phyloP scores from a whole-genome alignment of 2,113 vertebrate species.

The Tricholaema leucomelas region DNA sequence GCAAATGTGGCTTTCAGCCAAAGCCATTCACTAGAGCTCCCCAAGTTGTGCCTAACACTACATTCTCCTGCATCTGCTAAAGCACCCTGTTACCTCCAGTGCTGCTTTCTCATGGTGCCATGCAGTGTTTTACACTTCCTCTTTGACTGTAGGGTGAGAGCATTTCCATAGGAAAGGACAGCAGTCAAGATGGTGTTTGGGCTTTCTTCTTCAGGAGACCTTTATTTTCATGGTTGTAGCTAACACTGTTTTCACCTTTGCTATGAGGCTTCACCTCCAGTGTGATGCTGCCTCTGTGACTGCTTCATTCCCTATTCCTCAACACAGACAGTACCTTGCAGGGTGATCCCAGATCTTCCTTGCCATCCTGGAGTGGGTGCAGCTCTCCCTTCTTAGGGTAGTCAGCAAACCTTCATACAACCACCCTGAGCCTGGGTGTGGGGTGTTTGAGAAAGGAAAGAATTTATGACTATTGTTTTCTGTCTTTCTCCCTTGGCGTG shows the following conservation, averaged over 20 bases:
- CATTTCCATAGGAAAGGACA: not conserved
- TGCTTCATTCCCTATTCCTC: not conserved
- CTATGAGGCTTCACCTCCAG: not conserved
- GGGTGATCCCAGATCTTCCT: not conserved
- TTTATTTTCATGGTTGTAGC: not conserved
- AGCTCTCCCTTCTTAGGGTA: not conserved
- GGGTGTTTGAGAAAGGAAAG: constrained; percentile 25
- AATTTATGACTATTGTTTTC: constrained; percentile 33
- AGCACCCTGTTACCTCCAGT: not conserved
- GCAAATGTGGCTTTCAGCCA: constrained; percentile 29
- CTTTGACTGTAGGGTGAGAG: not conserved
- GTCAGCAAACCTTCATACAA: not conserved
- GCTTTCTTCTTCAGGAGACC: not conserved
- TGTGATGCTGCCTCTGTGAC: rapidly evolving
- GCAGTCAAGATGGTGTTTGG: rapidly evolving
- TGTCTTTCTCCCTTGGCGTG: constrained; percentile 23
- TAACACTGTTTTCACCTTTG: not conserved
- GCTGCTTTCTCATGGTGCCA: not conserved
- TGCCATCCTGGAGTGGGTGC: too few relatives aligned
- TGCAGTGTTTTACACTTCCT: not conserved
- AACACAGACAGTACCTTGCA: not conserved
- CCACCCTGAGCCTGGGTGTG: not conserved
- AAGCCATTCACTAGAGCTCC: not conserved
- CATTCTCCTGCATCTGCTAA: not conserved
- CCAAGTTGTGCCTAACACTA: constrained; percentile 1